Conservation (phyloP, 2,113 vertebrate genomes). For the Oryzias woworae region DNA sequence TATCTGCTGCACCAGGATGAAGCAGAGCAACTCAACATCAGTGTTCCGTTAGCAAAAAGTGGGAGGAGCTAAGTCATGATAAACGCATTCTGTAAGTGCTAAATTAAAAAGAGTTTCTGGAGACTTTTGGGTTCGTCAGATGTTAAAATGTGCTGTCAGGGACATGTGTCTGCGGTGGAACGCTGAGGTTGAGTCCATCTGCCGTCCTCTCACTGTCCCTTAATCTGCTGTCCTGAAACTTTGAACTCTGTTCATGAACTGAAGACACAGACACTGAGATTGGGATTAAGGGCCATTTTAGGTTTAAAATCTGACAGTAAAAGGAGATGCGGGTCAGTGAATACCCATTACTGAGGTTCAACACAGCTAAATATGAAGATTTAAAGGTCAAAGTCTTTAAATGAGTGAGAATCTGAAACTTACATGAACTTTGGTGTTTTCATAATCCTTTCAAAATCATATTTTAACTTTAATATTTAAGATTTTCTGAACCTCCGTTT, state of each 20-base stretch:
- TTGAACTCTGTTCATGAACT: constrained; percentile 19
- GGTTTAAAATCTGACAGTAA: neutral
- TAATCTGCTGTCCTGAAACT: constrained; percentile 11
- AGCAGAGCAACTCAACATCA: constrained; percentile 47
- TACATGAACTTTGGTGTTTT: too few species aligned
- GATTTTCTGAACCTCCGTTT: neutral
- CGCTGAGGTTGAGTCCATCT: constrained; percentile 44
- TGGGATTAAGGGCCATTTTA: neutral
- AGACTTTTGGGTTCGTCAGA: constrained; percentile 13
- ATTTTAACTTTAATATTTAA: neutral
- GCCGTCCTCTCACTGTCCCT: constrained; percentile 35
- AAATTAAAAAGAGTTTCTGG: constrained; percentile 9
- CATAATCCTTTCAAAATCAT: neutral
- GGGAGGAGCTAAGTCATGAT: constrained; percentile 44
- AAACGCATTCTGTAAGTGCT: constrained; percentile 44
- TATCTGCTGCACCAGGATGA: constrained; percentile 13
- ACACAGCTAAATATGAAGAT: too few species aligned
- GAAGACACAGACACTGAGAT: constrained; percentile 18
- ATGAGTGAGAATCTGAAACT: too few species aligned
- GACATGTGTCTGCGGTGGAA: constrained; percentile 9
- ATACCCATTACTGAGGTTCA: too few species aligned
- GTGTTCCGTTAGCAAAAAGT: neutral
- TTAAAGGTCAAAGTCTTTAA: too few species aligned
- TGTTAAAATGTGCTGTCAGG: constrained; percentile 38
- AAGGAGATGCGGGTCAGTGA: too few species aligned